A percentile compares a stretch with the other conserved stretches of the same genome.
Evolutionary conservation across 2,797 vertebrate genomes (phyloP).

Genomic region (Darevskia mixta): DNA sequence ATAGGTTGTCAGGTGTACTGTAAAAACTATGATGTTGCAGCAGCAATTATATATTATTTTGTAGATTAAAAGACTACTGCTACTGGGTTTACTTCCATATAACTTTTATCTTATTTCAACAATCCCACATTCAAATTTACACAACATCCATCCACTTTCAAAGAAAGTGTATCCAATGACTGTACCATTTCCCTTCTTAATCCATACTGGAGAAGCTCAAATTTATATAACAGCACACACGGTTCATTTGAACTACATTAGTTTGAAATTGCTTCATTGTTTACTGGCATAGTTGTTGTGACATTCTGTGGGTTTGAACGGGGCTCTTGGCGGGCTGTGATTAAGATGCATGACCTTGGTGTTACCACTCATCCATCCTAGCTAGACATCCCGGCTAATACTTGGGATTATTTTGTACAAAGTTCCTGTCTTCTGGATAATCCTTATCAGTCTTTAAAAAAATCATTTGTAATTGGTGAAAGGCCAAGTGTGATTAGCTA

Average conservation of each 20-base stretch:
- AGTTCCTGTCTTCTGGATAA: constrained; percentile 36
- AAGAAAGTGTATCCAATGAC: too few relatives aligned
- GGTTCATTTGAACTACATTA: too few relatives aligned
- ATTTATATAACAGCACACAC: too few relatives aligned
- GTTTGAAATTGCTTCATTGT: neutral
- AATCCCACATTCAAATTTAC: too few relatives aligned
- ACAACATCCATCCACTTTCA: too few relatives aligned
- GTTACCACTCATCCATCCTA: constrained; percentile 6
- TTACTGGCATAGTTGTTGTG: neutral
- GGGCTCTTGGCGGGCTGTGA: neutral
- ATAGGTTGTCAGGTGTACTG: too few relatives aligned
- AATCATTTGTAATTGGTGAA: constrained; percentile 50
- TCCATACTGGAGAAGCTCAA: neutral
- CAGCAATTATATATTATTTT: too few relatives aligned
- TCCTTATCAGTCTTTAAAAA: constrained; percentile 45
- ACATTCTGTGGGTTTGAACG: neutral
- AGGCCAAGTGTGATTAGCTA: constrained; percentile 46
- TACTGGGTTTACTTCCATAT: too few relatives aligned
- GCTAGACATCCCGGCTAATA: constrained; percentile 15
- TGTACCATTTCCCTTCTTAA: too few relatives aligned
- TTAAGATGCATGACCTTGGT: constrained; percentile 34
- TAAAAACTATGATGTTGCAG: too few relatives aligned
- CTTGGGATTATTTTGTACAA: constrained; percentile 44
- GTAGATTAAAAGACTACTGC: too few relatives aligned
- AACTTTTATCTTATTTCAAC: too few relatives aligned